These are phyloP conservation scores for Tolypeutes matacus DNA, from an alignment of 2,797 vertebrate genomes.

Conservation along the genomic window DNA sequence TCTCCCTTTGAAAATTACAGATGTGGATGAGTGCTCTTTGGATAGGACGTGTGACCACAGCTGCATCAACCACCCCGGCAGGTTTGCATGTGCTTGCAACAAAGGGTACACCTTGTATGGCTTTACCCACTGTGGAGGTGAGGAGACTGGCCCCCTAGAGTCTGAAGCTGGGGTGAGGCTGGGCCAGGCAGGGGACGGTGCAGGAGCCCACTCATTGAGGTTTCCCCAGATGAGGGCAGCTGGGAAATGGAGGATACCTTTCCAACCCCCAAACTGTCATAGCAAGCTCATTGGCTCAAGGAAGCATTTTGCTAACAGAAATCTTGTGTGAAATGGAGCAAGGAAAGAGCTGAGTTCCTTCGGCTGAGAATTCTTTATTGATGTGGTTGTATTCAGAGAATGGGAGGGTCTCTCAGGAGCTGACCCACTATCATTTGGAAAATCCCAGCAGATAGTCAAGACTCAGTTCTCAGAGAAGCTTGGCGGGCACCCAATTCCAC, in stretches of 20 bases:
- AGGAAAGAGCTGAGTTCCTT: constrained; percentile 1
- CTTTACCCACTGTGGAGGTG: constrained; percentile 97
- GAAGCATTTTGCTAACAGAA: background rate
- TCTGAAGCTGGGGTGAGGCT: background rate
- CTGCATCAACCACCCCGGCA: constrained; percentile 96
- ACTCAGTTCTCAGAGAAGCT: constrained; percentile 16
- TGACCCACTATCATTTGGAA: background rate
- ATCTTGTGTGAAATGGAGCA: background rate
- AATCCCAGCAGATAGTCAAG: background rate
- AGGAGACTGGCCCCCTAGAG: constrained; percentile 68
- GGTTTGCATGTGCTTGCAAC: constrained; percentile 95
- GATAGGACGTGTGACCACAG: constrained; percentile 97
- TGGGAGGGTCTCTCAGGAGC: background rate
- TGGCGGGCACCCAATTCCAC: background rate
- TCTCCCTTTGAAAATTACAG: constrained; percentile 89
- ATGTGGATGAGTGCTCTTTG: constrained; percentile 98
- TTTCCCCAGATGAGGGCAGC: background rate
- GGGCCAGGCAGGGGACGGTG: background rate
- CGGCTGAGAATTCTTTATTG: background rate
- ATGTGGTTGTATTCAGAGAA: constrained; percentile 6
- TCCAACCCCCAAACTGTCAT: background rate
- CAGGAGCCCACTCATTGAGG: background rate
- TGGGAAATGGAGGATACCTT: background rate
- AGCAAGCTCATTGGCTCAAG: background rate
- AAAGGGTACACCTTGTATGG: constrained; percentile 96